Conservation (phyloP, 2,113 vertebrate species). For the Ceyx cyanopectus region DNA sequence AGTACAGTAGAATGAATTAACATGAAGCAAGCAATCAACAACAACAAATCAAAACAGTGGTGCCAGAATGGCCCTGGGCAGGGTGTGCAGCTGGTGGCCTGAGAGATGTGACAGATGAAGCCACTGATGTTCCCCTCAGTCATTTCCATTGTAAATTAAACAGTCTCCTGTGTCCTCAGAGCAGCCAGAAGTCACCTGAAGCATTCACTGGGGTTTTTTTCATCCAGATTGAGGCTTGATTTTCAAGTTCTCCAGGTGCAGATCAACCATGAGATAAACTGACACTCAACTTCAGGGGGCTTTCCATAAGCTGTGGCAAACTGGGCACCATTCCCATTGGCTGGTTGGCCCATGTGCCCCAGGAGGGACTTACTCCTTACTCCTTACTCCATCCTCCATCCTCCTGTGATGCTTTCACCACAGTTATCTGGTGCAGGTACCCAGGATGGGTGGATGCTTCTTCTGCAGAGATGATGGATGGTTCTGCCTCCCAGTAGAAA, state of each 20-base stretch:
- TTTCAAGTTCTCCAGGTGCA: accelerated
- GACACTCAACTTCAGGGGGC: neutral
- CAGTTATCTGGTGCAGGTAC: accelerated
- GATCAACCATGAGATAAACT: neutral
- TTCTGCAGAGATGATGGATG: neutral
- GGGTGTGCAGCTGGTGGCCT: conserved; percentile 36
- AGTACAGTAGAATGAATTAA: conserved; percentile 33
- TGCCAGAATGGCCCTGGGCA: neutral
- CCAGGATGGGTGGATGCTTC: accelerated
- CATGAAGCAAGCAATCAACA: conserved; percentile 44
- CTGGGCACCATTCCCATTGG: accelerated
- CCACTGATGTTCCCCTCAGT: neutral
- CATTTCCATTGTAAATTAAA: conserved; percentile 28
- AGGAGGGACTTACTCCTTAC: neutral
- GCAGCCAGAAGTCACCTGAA: conserved; percentile 10
- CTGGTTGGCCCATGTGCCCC: accelerated
- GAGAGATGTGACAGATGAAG: conserved; percentile 57
- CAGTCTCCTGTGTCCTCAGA: neutral
- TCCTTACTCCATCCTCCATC: too few species aligned
- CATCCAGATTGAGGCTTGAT: neutral
- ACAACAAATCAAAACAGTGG: neutral
- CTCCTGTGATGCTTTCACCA: neutral
- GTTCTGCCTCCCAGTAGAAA: neutral
- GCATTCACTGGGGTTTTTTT: neutral
- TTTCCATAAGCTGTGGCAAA: neutral